Conservation (phyloP, 1,140 invertebrate genomes). For the Pomacea maculata region DNA sequence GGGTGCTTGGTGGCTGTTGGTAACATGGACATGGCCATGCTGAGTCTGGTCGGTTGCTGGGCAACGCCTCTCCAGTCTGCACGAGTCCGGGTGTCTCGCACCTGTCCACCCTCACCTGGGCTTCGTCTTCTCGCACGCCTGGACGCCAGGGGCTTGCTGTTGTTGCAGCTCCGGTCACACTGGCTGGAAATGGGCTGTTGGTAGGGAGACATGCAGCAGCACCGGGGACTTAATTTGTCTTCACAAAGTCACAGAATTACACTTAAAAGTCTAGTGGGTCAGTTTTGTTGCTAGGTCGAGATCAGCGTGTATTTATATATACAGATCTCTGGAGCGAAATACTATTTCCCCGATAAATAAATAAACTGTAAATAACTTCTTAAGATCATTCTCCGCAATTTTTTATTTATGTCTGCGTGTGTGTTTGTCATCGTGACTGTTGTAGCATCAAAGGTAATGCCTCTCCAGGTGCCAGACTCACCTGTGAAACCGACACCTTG, state of each 20-base stretch:
- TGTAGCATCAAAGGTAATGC: too few species aligned
- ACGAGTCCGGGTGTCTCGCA: background rate
- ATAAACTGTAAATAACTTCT: background rate
- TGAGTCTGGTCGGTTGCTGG: background rate
- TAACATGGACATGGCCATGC: background rate
- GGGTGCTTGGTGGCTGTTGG: too few species aligned
- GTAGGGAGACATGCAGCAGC: background rate
- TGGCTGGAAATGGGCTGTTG: background rate
- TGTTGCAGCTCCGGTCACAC: slow-evolving; percentile 3
- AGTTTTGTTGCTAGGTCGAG: background rate
- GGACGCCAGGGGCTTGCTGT: background rate
- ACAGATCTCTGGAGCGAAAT: background rate
- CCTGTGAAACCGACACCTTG: background rate
- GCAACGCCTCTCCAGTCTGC: background rate
- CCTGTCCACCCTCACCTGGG: background rate
- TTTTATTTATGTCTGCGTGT: too few species aligned
- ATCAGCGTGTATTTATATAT: background rate
- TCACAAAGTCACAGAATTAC: background rate
- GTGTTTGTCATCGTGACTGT: too few species aligned
- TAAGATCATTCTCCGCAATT: background rate
- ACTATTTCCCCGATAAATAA: background rate
- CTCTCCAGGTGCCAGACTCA: background rate
- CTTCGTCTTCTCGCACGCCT: background rate
- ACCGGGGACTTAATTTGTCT: background rate
- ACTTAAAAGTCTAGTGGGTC: background rate